Conservation (phyloP, 2,113 vertebrate species). For the Meriones unguiculatus region DNA sequence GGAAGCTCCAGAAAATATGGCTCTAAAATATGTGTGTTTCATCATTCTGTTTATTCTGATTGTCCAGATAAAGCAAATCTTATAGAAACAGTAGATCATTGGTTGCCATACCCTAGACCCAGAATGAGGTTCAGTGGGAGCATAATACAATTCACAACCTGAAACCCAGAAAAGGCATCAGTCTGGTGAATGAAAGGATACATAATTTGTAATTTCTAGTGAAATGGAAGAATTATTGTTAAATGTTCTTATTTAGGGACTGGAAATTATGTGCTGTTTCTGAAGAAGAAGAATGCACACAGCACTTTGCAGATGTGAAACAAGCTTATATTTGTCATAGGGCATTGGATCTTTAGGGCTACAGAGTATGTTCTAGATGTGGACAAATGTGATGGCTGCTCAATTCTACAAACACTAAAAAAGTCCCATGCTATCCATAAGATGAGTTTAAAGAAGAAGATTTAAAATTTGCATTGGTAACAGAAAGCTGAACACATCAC, state of each 20-base stretch:
- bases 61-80: not conserved
- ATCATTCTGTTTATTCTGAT: not conserved
- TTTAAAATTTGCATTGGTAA: not conserved
- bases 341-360: not conserved
- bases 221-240: not conserved
- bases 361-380: not conserved
- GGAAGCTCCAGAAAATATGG: not conserved
- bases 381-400: not conserved
- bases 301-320: not conserved
- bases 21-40: not conserved
- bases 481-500: not conserved
- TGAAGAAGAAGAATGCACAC: not conserved
- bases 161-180: not conserved
- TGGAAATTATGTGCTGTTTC: no score
- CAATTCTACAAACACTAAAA: not conserved
- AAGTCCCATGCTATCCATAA: not conserved
- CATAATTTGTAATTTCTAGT: not conserved
- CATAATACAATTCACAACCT: not conserved
- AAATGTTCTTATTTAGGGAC: not conserved
- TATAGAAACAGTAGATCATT: not conserved
- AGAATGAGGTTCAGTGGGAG: not conserved
- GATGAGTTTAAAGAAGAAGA: not conserved
- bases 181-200: not conserved
- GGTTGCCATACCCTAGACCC: not conserved
- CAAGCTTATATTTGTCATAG: no score